Conservation (phyloP, 2,888 invertebrate genomes). For the Sminthurinus aureus region DNA sequence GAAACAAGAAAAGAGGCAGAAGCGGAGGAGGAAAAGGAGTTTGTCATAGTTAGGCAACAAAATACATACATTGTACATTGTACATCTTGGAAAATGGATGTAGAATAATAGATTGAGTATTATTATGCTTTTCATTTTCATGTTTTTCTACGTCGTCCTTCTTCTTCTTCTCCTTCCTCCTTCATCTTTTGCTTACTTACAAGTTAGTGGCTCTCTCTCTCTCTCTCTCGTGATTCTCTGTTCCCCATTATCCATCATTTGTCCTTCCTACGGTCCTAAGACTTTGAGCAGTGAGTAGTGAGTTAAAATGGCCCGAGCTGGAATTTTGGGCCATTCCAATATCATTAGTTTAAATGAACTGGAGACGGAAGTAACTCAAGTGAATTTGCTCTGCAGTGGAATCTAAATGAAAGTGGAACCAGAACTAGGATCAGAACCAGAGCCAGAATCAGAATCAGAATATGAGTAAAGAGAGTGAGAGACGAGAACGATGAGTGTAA, state of each 20-base stretch:
- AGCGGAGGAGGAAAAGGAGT: neutral
- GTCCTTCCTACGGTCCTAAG: neutral
- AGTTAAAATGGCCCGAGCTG: neutral
- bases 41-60: too few relatives aligned
- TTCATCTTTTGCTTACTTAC: neutral
- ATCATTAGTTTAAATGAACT: constrained; percentile 29
- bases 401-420: neutral
- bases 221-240: too few relatives aligned
- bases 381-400: neutral
- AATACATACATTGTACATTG: too few relatives aligned
- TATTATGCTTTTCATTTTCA: constrained; percentile 2
- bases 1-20: neutral
- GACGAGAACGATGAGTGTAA: constrained; percentile 11
- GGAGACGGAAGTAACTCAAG: neutral
- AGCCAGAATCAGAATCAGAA: too few relatives aligned
- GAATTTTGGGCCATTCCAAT: constrained; percentile 19
- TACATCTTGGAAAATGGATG: neutral
- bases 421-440: neutral
- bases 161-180: neutral
- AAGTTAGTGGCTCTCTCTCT: neutral
- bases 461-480: neutral
- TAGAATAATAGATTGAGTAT: neutral
- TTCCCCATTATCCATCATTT: neutral
- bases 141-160: neutral
- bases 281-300: too few relatives aligned